Conservation (phyloP, 2,888 invertebrate species). For the Aphodius sticticus region DNA sequence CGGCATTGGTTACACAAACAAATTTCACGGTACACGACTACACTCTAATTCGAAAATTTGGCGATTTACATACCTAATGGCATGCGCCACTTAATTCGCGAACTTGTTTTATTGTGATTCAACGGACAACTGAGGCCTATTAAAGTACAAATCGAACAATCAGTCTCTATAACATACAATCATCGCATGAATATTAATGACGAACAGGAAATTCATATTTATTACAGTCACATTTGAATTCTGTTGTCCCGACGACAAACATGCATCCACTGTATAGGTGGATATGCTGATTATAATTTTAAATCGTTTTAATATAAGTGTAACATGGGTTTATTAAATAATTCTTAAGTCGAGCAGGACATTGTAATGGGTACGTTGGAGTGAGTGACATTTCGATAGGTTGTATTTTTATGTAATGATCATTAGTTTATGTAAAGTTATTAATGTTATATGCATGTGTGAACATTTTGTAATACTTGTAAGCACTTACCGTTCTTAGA, state of each 20-base stretch:
- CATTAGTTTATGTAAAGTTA: neutral
- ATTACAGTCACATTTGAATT: constrained; percentile 34
- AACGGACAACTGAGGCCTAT: constrained; percentile 34
- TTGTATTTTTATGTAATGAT: neutral
- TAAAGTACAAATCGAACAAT: constrained; percentile 37
- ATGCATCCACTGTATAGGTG: neutral
- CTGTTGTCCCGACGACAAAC: constrained; percentile 8
- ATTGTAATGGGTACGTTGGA: neutral
- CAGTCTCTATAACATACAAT: constrained; percentile 31
- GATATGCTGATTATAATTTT: neutral
- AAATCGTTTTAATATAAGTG: neutral
- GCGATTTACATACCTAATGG: neutral
- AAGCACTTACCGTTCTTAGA: constrained; percentile 4
- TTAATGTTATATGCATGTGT: neutral
- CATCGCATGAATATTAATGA: constrained; percentile 36
- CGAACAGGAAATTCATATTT: constrained; percentile 34
- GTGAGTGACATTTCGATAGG: neutral
- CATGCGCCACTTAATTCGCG: constrained; percentile 24
- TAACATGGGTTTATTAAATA: neutral
- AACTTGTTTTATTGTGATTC: constrained; percentile 32
- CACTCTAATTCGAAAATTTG: neutral
- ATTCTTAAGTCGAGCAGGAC: neutral
- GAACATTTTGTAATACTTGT: neutral
- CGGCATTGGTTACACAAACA: neutral
- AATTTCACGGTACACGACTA: neutral